Evolutionary conservation across 2,113 vertebrate species (phyloP).

Genomic region (Pycnonotus jocosus): DNA sequence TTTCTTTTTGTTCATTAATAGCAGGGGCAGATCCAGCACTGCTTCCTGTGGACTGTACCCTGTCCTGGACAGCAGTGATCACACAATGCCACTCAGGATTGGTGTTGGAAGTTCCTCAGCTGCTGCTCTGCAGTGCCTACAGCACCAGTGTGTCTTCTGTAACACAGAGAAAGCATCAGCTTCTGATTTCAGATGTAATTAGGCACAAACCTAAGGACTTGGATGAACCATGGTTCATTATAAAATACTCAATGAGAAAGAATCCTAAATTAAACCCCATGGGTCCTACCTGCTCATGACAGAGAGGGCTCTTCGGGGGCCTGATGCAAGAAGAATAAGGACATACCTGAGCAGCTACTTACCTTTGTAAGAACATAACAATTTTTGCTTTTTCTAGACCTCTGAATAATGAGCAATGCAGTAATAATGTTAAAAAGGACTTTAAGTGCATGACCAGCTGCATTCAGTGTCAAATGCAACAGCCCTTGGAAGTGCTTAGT

Average conservation of each 20-base stretch:
- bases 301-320: background rate
- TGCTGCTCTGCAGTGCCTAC: background rate
- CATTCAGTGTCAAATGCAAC: conserved; percentile 13
- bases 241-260: background rate
- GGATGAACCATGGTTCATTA: background rate
- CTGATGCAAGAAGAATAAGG: background rate
- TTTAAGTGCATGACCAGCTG: conserved; percentile 28
- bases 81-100: rapidly evolving
- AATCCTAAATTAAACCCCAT: background rate
- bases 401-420: conserved; percentile 35
- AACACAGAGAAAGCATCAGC: background rate
- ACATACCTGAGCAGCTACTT: background rate
- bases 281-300: background rate
- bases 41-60: rapidly evolving
- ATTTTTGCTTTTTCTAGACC: background rate
- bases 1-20: background rate
- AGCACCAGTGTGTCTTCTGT: background rate
- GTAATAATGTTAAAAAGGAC: conserved; percentile 40
- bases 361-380: background rate
- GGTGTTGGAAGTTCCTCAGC: background rate
- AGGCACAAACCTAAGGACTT: background rate
- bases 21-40: background rate
- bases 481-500: conserved; percentile 41
- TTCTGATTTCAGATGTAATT: background rate
- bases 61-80: background rate